Conservation (phyloP, 2,888 invertebrate species). For the Allophyes oxyacanthae region DNA sequence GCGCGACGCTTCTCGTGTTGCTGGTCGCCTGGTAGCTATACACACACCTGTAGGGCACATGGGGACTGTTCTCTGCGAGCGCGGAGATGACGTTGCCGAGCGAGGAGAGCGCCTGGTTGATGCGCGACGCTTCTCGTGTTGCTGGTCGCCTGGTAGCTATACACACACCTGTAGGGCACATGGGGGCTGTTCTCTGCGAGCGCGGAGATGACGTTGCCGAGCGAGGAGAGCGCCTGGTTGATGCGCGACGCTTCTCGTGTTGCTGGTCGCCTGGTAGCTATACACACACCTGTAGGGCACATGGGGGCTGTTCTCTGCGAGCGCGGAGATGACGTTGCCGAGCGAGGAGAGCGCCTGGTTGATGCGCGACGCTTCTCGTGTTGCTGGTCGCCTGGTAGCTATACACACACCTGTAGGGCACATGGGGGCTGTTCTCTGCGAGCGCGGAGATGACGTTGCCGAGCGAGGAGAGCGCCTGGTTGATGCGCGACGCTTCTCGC, state of each 20-base stretch:
- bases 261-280: no score
- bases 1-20: neutral
- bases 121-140: neutral
- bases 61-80: slow-evolving; percentile 97
- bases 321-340: slow-evolving; percentile 99
- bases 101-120: slow-evolving; percentile 80
- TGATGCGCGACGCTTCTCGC: slow-evolving; percentile 99
- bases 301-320: slow-evolving; percentile 98
- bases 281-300: slow-evolving; percentile 94
- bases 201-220: slow-evolving; percentile 99
- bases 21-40: no score
- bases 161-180: slow-evolving; percentile 94
- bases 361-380: slow-evolving; percentile 94
- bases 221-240: slow-evolving; percentile 83
- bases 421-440: slow-evolving; percentile 97
- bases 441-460: slow-evolving; percentile 99
- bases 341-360: slow-evolving; percentile 92
- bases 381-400: neutral
- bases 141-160: no score
- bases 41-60: slow-evolving; percentile 95
- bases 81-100: slow-evolving; percentile 99
- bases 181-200: slow-evolving; percentile 98
- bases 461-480: slow-evolving; percentile 98
- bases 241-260: neutral
- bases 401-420: slow-evolving; percentile 93